Conservation (phyloP, 2,888 invertebrate genomes). For the Coelinius sp. region DNA sequence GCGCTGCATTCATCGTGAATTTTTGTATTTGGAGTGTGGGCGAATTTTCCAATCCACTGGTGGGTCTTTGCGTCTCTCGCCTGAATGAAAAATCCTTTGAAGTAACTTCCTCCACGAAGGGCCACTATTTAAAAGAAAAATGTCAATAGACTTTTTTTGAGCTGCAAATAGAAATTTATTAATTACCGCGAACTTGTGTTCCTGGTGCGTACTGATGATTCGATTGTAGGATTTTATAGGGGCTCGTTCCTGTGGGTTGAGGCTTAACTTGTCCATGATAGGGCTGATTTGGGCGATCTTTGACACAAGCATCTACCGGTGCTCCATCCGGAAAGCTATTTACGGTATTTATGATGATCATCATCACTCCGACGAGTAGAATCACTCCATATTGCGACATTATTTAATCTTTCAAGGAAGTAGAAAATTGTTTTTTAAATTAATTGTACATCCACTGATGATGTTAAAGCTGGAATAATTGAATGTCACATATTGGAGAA, state of each 20-base stretch:
- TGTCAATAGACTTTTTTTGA: too few species aligned
- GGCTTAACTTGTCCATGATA: conserved; percentile 83
- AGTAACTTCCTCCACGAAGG: conserved; percentile 74
- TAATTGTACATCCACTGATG: too few species aligned
- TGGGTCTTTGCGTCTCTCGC: conserved; percentile 81
- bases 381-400: conserved; percentile 44
- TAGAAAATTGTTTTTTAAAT: not conserved
- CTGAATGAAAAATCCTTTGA: conserved; percentile 89
- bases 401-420: conserved; percentile 15
- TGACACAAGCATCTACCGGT: conserved; percentile 86
- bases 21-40: conserved; percentile 81
- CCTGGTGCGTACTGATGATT: conserved; percentile 79
- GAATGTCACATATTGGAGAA: not conserved
- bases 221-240: conserved; percentile 80
- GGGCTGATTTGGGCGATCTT: conserved; percentile 81
- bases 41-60: conserved; percentile 84
- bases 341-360: conserved; percentile 54
- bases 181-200: conserved; percentile 78
- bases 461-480: not conserved
- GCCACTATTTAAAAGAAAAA: too few species aligned
- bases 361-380: conserved; percentile 46
- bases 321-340: conserved; percentile 84
- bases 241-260: conserved; percentile 76
- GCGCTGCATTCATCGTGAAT: conserved; percentile 84
- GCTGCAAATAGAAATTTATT: not conserved